Evolutionary conservation across 2,888 invertebrate genomes (phyloP), one percentile per base, ranked within the genome.

Genomic region (Teinopalpus imperialis): DNA sequence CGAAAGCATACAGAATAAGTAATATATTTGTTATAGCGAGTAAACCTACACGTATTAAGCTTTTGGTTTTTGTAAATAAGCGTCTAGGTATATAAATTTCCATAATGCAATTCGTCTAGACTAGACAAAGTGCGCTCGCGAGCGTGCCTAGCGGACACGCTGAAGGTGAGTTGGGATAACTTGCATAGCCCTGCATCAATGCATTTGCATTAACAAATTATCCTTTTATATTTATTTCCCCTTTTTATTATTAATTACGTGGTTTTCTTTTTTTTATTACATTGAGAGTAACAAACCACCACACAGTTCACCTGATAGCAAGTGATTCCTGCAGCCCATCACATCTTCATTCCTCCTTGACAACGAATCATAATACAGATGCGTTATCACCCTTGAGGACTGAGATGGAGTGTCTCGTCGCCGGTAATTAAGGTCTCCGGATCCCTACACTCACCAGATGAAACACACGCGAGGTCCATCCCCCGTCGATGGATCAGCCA

Each of bases 91-190:
- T 55, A 61, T 61, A 59, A 68, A 82, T 85, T 83, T 74, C 74
- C 81, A 85, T 87, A 86, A 85, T 86, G 80, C 83, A 85, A 85
- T 83, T 82, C 83, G 85, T 85, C 85, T 85, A 86, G 83, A 82
- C 83, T 69, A 74, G 78, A 72, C 75, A 63, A 69, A 75, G 77
- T 77, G 73, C 71, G 43, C 39, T 65, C 64, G 67, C 57, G 59
- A 59, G 61, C 69, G 61, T 54, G 69, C 63, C 59, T 62, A 64
- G 69, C 64, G 62, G 63, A 66, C 62, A 56, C 56, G 49, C 81
- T 83, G 64, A 72, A 85, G 85, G 83, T 83, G 82, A 83, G 68
- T 47, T 59, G 59, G 72, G 70, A 66, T 52, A 56, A 47, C 40
- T 56, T 52, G 51, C 57, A 59, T 46, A 44, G 49, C 52, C 42